Base-by-base conservation (phyloP, 1,140 invertebrate species). In the Pararge aegeria region DNA sequence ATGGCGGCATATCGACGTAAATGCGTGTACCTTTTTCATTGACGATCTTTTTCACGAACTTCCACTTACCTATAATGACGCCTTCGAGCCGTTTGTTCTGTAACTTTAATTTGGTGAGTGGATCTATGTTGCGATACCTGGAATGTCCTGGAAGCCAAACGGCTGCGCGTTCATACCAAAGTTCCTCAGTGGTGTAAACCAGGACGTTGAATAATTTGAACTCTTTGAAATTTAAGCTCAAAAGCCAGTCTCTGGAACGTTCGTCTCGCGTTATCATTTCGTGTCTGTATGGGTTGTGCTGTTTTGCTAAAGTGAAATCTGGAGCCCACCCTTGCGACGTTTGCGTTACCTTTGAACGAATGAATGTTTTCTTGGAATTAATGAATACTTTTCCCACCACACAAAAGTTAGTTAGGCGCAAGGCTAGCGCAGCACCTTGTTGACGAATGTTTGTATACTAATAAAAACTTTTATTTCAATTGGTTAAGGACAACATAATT, bases 131-230 rank as follows among this genome's bases (percentile, higher is more conserved):
- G 3, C 68, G 62, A 50, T 61, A 69, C 58, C 67, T 79, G 24
- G 83, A 81, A 74, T 87, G 81, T n/a, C 81, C 83, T 2, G 83
- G 84, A 15, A 89, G 59, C 86, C 84, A 87, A n/a, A 89, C 73
- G n/a, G 84, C 84, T 4, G 80, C 86, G 7, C 86, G 69, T 49
- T 87, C 83, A 46, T 83, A 83, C 80, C 78, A 86, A 40, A 87
- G 50, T 52, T 89, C 83, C 27, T 87, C 81, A 9, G 73, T 75
- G 1, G 78, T 83, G 52, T 89, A 87, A 7, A 83, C 75, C 3
- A 89, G 49, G 5, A 87, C 75, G 19, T 76, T 73, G 52, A 84
- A 83, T 1, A 58, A 34, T 16, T 34, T 46, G 7, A 85, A 82
- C 13, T 68, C 51, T 16, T 55, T 74, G 58, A 85, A 89, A 68